A percentile compares a stretch with the other conserved stretches of the same genome.
These are phyloP conservation scores for Cynodonichthys magdalenae DNA, from an alignment of 2,797 vertebrate species.

Conservation along the genomic window DNA sequence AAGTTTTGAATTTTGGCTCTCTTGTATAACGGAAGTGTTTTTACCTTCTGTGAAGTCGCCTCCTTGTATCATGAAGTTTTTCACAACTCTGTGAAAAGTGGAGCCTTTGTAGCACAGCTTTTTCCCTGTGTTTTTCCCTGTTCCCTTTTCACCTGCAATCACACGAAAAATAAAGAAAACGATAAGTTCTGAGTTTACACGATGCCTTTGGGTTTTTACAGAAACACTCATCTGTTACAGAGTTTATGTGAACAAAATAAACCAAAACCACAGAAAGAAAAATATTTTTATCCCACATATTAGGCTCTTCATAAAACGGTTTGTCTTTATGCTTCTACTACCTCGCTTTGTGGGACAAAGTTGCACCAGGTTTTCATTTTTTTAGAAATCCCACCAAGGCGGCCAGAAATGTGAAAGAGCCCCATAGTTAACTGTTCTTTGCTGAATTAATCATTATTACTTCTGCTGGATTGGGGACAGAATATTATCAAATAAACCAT, in stretches of 20 bases:
- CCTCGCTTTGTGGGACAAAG: too few relatives aligned
- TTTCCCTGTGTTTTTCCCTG: constrained; percentile 95
- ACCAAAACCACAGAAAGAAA: not conserved
- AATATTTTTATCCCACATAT: constrained; percentile 13
- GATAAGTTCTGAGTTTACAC: not conserved
- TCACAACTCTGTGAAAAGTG: constrained; percentile 98
- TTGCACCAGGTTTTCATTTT: too few relatives aligned
- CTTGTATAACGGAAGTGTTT: not conserved
- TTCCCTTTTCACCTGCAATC: constrained; percentile 91
- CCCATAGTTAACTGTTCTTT: too few relatives aligned
- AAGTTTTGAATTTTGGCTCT: too few relatives aligned
- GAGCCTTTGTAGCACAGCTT: constrained; percentile 98
- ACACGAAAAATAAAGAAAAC: constrained; percentile 6
- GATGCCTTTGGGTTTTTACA: constrained; percentile 8
- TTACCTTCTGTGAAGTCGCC: constrained; percentile 99
- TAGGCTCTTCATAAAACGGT: too few relatives aligned
- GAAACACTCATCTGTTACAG: too few relatives aligned
- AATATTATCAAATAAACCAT: too few relatives aligned
- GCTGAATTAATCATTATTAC: too few relatives aligned
- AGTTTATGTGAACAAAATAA: not conserved
- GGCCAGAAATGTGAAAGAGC: too few relatives aligned
- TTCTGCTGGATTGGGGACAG: too few relatives aligned
- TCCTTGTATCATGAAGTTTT: constrained; percentile 99
- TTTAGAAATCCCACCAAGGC: too few relatives aligned
- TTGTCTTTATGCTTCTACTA: too few relatives aligned